Percentiles rank a stretch among this genome's conserved stretches.
Evolutionary conservation across 37 sponge, comb jelly and placozoan species (phyloP).

Genomic region (Petrosia ficiformis): DNA sequence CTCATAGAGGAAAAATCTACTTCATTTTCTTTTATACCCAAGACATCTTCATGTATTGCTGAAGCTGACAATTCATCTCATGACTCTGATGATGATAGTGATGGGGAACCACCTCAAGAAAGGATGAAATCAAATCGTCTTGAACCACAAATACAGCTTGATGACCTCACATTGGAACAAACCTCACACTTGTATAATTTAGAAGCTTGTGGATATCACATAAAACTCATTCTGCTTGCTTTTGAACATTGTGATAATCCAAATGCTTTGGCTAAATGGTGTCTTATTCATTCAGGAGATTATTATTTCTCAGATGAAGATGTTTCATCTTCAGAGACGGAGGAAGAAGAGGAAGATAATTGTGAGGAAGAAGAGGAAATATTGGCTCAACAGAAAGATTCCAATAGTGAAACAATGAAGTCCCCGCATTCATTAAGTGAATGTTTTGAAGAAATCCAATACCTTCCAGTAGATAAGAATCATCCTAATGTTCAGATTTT

Average conservation of each 20-base stretch:
- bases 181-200: conserved; percentile 12
- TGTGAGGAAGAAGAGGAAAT: not conserved
- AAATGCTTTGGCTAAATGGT: conserved; percentile 2
- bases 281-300: conserved; percentile 7
- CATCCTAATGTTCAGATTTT: conserved; percentile 25
- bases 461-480: conserved; percentile 3
- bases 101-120: no score
- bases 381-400: not conserved
- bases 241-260: conserved; percentile 10
- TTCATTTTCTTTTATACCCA: no score
- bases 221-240: conserved; percentile 12
- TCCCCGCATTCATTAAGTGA: not conserved
- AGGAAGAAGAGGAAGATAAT: not conserved
- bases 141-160: not conserved
- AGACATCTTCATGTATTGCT: no score
- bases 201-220: not conserved
- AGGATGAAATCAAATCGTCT: not conserved
- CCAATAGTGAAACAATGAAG: not conserved
- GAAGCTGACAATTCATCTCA: no score
- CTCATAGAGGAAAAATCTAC: no score
- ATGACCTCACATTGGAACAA: conserved; percentile 7
- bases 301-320: not conserved
- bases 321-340: not conserved
- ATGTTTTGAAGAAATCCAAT: conserved; percentile 5
- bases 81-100: no score